A percentile compares a stretch with the other conserved stretches of the same genome.
phyloP scores from a whole-genome alignment of 2,888 invertebrate species.

The Eilema depressum region DNA sequence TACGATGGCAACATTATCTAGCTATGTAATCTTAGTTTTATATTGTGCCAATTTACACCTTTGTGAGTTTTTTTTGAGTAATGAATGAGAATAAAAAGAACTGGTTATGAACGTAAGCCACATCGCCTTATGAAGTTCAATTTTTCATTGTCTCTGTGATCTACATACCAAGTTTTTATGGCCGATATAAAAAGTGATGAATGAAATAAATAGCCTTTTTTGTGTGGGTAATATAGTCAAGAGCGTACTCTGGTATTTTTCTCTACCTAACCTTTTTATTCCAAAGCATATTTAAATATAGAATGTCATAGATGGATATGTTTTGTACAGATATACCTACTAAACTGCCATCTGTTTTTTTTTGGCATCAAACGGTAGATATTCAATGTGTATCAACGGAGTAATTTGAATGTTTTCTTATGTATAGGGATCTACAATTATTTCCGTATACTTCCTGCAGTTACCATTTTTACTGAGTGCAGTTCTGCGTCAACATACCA shows the following conservation, averaged over 20 bases:
- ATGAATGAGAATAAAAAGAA: neutral
- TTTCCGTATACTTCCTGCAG: too few relatives aligned
- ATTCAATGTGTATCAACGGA: neutral
- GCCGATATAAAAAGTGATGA: neutral
- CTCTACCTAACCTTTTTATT: neutral
- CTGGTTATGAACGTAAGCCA: neutral
- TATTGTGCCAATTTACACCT: slow-evolving; percentile 28
- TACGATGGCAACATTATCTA: slow-evolving; percentile 45
- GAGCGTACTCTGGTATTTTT: neutral
- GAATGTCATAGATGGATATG: neutral
- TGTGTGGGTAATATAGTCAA: neutral
- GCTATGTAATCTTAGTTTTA: slow-evolving; percentile 35
- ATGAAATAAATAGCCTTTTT: slow-evolving; percentile 2
- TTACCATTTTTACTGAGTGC: too few relatives aligned
- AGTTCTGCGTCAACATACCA: too few relatives aligned
- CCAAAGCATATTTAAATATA: neutral
- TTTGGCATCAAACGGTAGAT: neutral
- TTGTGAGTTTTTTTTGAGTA: slow-evolving; percentile 7
- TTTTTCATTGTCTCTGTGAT: neutral
- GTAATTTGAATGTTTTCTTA: too few relatives aligned
- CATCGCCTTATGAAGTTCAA: neutral
- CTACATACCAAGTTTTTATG: neutral
- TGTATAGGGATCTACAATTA: too few relatives aligned
- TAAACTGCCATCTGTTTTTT: neutral
- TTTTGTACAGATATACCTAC: neutral